Percentiles rank a stretch among this genome's conserved stretches.
phyloP scores from a whole-genome alignment of 2,797 vertebrate species.

The Pelochelys cantorii region DNA sequence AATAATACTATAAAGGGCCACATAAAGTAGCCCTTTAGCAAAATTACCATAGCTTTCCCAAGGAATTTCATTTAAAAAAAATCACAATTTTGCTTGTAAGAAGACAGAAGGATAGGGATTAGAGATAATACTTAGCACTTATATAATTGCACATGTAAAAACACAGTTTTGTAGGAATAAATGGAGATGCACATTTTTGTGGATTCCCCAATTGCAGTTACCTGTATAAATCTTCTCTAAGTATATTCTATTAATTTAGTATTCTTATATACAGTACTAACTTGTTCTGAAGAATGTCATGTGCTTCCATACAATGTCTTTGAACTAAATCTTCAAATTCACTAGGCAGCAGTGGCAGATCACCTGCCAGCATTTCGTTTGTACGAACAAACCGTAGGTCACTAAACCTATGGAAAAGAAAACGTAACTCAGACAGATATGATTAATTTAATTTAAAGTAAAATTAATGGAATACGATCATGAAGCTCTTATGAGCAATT shows the following conservation, averaged over 20 bases:
- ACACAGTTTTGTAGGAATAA: neutral
- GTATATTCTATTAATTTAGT: neutral
- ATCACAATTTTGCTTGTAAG: neutral
- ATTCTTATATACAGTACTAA: constrained; percentile 71
- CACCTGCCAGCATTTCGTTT: constrained; percentile 79
- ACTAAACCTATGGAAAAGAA: constrained; percentile 81
- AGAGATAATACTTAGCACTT: neutral
- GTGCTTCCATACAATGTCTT: constrained; percentile 85
- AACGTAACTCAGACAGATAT: neutral
- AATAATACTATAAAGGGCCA: neutral
- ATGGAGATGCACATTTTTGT: neutral
- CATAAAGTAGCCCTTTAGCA: neutral
- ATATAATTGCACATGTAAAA: neutral
- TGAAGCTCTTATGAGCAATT: neutral
- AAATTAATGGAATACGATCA: fast-evolving
- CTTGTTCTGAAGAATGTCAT: constrained; percentile 82
- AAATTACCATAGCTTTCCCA: neutral
- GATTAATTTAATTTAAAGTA: neutral
- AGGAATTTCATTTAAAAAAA: neutral
- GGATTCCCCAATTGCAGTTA: neutral
- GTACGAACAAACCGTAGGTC: constrained; percentile 88
- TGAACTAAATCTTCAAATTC: constrained; percentile 83
- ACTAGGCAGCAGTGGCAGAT: constrained; percentile 84
- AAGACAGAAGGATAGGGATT: neutral
- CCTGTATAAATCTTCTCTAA: neutral